Base-by-base conservation (phyloP, 2,888 invertebrate genomes). In the Emmelina monodactyla region DNA sequence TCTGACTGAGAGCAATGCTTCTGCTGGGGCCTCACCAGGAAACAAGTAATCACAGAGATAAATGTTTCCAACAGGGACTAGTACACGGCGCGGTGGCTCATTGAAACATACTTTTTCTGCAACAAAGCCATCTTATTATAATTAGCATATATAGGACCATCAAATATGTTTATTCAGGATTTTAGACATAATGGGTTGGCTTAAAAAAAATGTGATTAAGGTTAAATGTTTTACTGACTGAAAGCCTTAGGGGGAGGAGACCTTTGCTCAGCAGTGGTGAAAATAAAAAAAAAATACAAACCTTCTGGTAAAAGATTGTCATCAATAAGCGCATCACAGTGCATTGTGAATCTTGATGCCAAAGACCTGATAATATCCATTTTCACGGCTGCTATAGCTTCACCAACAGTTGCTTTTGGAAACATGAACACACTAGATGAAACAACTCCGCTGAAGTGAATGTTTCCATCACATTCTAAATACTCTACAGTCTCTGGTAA, bases 241-340 rank as follows among this genome's bases (percentile, higher is more conserved):
- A n/a, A n/a, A n/a, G n/a, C n/a, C n/a, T n/a, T n/a, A n/a, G n/a
- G n/a, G n/a, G n/a, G n/a, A n/a, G n/a, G n/a, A n/a, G n/a, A n/a
- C n/a, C n/a, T n/a, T n/a, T n/a, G n/a, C n/a, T n/a, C n/a, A n/a
- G n/a, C n/a, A n/a, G n/a, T n/a, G n/a, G n/a, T n/a, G n/a, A n/a
- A n/a, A n/a, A n/a, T n/a, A n/a, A n/a, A n/a, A n/a, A n/a, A n/a
- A n/a, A n/a, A n/a, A n/a, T n/a, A 25, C 32, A 44, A 53, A 87
- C 88, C 88, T 83, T 88, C 88, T 16, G 87, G 85, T 31, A 85
- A 78, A 38, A 85, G 79, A 58, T 85, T 86, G 59, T 92, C 92
- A 66, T 92, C 92, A 47, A 93, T 90, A 35, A 95, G 78, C 37
- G 94, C 94, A 68, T 95, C 95, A 82, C 93, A 94, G 58, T 95